phyloP scores from a whole-genome alignment of 1,140 invertebrate species.

The Panulirus ornatus region DNA sequence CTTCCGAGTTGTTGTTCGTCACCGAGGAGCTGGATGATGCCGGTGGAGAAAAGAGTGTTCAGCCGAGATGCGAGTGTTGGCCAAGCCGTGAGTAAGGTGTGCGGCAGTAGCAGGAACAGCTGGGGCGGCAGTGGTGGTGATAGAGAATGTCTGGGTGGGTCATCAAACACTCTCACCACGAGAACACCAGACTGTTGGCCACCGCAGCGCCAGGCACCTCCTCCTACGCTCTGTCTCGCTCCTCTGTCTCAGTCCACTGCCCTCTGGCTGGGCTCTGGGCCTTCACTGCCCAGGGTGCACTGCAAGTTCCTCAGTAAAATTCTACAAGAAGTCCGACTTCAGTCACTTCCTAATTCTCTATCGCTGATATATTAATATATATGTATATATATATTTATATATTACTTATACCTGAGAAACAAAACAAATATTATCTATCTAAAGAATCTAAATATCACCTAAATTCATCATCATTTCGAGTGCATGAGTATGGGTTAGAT shows the following conservation, averaged over 20 bases:
- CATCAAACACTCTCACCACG: constrained; percentile 50
- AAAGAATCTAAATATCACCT: too few relatives aligned
- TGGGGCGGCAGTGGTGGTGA: neutral
- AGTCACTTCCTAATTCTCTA: too few relatives aligned
- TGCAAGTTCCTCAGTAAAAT: too few relatives aligned
- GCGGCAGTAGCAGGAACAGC: constrained; percentile 10
- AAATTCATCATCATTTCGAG: too few relatives aligned
- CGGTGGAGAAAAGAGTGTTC: constrained; percentile 25
- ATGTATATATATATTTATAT: too few relatives aligned
- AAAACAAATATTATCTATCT: too few relatives aligned
- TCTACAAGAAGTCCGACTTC: too few relatives aligned
- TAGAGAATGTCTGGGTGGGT: constrained; percentile 32
- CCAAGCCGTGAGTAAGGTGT: constrained; percentile 8
- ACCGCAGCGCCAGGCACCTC: constrained; percentile 18
- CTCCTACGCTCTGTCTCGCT: constrained; percentile 9
- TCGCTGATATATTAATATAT: too few relatives aligned
- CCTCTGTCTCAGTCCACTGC: neutral
- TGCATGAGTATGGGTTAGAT: too few relatives aligned
- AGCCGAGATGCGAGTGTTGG: neutral
- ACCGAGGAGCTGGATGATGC: constrained; percentile 32
- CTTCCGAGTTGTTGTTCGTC: neutral
- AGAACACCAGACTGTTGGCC: constrained; percentile 28
- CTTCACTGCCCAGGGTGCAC: neutral
- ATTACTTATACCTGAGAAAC: too few relatives aligned
- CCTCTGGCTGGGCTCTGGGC: neutral